Evolutionary conservation across 2,888 invertebrate species (phyloP).

Genomic region (Ochropleura leucogaster): DNA sequence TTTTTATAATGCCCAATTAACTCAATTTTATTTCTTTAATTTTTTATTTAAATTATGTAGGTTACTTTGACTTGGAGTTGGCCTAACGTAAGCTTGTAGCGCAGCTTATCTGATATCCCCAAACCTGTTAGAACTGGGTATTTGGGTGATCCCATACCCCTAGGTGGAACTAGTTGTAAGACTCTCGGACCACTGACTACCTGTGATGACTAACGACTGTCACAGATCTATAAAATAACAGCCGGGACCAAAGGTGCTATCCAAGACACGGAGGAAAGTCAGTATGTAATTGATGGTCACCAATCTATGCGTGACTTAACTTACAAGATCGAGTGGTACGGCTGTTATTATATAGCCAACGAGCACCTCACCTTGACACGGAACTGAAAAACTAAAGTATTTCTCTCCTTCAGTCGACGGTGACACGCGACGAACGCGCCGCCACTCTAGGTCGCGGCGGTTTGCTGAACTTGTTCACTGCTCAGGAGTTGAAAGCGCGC

Average conservation of each 20-base stretch:
- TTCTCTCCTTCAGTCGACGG: slow-evolving; percentile 71
- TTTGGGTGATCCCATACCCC: no score
- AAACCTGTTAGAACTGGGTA: no score
- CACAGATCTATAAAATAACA: no score
- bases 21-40: not conserved
- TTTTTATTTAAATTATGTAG: not conserved
- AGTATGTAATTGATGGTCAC: not conserved
- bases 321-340: not conserved
- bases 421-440: slow-evolving; percentile 74
- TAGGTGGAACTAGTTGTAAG: no score
- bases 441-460: slow-evolving; percentile 77
- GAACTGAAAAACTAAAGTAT: not conserved
- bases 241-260: not conserved
- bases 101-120: no score
- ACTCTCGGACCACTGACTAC: no score
- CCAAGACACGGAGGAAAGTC: not conserved
- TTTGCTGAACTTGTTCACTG: slow-evolving; percentile 82
- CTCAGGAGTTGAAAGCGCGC: slow-evolving; percentile 80
- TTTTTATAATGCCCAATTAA: no score
- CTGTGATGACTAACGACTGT: no score
- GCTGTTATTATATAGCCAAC: not conserved
- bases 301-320: not conserved
- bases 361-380: not conserved
- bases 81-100: no score
- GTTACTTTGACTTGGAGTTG: no score